Percentiles rank a stretch among this genome's conserved stretches.
These are phyloP conservation scores for Acronicta alni DNA, from an alignment of 2,888 invertebrate species.

Conservation along the genomic window DNA sequence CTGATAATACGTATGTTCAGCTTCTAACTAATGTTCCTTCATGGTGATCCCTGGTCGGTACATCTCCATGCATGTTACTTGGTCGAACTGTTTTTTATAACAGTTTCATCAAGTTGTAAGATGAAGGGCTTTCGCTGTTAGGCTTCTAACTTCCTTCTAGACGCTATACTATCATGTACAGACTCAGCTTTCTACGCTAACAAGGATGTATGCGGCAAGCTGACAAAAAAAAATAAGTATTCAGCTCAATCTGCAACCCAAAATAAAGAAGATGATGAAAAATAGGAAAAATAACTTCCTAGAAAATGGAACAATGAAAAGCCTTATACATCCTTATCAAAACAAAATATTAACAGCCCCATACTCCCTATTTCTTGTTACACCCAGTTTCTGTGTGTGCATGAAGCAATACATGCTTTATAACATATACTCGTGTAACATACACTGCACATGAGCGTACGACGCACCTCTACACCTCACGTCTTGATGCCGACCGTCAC, in stretches of 20 bases:
- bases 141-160: slow-evolving; percentile 56
- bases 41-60: slow-evolving; percentile 34
- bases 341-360: slow-evolving; percentile 2
- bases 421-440: slow-evolving; percentile 25
- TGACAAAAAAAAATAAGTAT: not conserved
- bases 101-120: slow-evolving; percentile 34
- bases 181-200: slow-evolving; percentile 14
- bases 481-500: slow-evolving; percentile 29
- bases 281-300: too few relatives aligned
- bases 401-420: slow-evolving; percentile 43
- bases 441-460: slow-evolving; percentile 37
- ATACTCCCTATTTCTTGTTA: slow-evolving; percentile 22
- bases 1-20: not conserved
- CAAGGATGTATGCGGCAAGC: slow-evolving; percentile 30
- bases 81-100: slow-evolving; percentile 22
- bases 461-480: slow-evolving; percentile 24
- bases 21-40: not conserved
- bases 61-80: slow-evolving; percentile 50
- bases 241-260: too few relatives aligned
- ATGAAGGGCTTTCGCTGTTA: slow-evolving; percentile 48
- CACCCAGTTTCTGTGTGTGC: slow-evolving; percentile 45
- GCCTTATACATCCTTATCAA: slow-evolving; percentile 22
- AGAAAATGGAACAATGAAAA: not conserved
- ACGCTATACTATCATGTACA: slow-evolving; percentile 47
- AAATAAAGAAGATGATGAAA: too few relatives aligned